Conservation (phyloP, 2,888 invertebrate genomes). For the Stenotaenia linearis region DNA sequence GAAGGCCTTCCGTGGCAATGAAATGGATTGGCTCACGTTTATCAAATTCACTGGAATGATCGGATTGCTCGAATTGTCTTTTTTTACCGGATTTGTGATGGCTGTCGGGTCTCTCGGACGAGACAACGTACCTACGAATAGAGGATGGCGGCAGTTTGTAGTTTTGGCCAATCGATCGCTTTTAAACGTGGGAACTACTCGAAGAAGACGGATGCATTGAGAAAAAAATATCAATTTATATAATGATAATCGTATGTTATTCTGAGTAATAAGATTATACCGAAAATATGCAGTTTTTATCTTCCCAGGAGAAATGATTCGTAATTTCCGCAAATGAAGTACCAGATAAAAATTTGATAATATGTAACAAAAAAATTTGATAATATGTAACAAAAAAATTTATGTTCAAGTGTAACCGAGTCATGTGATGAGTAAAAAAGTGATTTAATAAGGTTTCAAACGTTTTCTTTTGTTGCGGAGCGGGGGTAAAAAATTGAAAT, state of each 20-base stretch:
- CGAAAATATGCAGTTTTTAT: too few relatives aligned
- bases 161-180: background rate
- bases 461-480: too few relatives aligned
- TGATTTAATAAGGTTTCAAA: too few relatives aligned
- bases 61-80: background rate
- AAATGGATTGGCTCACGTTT: background rate
- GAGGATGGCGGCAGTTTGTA: background rate
- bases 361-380: background rate
- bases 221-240: background rate
- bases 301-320: background rate
- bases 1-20: background rate
- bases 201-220: background rate
- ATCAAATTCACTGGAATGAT: background rate
- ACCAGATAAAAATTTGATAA: background rate
- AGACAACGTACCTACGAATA: background rate
- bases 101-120: background rate
- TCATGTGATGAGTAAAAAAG: too few relatives aligned
- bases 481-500: too few relatives aligned
- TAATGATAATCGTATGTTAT: background rate
- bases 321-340: too few relatives aligned
- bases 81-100: background rate
- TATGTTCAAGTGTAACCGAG: too few relatives aligned
- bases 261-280: background rate
- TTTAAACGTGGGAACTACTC: background rate
- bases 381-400: too few relatives aligned